Evolutionary conservation across 1,140 invertebrate species (phyloP).

Genomic region (Calliphora vicina): DNA sequence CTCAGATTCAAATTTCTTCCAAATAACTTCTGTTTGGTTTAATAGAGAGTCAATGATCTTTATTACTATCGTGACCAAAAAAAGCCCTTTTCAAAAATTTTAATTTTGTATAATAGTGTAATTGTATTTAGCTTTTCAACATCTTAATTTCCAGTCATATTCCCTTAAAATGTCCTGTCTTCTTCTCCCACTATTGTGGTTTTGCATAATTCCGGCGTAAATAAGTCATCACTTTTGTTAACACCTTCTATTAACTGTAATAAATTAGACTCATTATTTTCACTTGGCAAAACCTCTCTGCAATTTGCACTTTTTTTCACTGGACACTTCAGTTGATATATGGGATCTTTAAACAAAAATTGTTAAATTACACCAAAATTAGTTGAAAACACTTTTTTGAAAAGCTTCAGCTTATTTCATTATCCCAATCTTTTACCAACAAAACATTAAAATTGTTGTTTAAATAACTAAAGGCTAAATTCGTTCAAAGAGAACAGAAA

Average conservation of each 20-base stretch:
- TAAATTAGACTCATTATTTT: background rate
- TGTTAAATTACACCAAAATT: conserved; percentile 29
- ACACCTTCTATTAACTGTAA: conserved; percentile 23
- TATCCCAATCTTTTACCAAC: background rate
- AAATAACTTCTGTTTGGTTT: too few relatives aligned
- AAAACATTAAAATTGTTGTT: conserved; percentile 27
- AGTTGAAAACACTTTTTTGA: background rate
- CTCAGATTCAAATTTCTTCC: too few relatives aligned
- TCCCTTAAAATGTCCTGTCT: too few relatives aligned
- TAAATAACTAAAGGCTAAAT: conserved; percentile 9
- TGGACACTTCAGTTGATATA: conserved; percentile 11
- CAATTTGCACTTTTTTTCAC: background rate
- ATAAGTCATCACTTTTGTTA: conserved; percentile 29
- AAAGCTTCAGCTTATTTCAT: too few relatives aligned
- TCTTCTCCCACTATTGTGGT: background rate
- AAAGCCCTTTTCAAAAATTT: too few relatives aligned
- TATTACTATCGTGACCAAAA: too few relatives aligned
- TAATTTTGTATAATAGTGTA: too few relatives aligned
- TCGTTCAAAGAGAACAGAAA: background rate
- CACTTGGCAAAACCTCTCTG: background rate
- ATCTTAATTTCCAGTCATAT: too few relatives aligned
- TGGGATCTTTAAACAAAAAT: conserved; percentile 1
- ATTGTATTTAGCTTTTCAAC: too few relatives aligned
- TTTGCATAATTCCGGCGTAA: background rate
- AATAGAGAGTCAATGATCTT: too few relatives aligned